These are phyloP conservation scores for Oryzias javanicus DNA, from an alignment of 2,113 vertebrate genomes.

Conservation along the genomic window DNA sequence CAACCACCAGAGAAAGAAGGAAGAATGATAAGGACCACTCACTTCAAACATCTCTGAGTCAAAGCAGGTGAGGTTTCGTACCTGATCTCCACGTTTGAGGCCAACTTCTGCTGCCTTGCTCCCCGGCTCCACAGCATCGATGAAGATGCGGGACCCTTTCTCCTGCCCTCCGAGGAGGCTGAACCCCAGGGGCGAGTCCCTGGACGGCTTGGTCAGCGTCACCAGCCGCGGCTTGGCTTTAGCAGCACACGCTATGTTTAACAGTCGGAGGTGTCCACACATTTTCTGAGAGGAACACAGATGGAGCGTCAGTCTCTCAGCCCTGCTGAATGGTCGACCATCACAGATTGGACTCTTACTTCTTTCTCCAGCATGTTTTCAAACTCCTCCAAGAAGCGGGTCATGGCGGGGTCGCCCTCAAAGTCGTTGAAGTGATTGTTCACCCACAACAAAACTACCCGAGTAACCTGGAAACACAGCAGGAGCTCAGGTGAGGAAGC, in stretches of 20 bases:
- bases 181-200: conserved; percentile 94
- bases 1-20: too few species aligned
- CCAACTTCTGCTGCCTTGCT: conserved; percentile 95
- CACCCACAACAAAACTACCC: conserved; percentile 99
- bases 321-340: background rate
- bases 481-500: background rate
- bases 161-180: conserved; percentile 93
- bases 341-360: conserved; percentile 69
- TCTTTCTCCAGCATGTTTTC: conserved; percentile 98
- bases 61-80: conserved; percentile 33
- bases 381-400: conserved; percentile 96
- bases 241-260: conserved; percentile 98
- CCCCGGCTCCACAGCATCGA: conserved; percentile 90
- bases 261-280: conserved; percentile 95
- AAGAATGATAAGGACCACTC: too few species aligned
- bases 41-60: background rate
- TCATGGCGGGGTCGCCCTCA: conserved; percentile 96
- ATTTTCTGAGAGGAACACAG: conserved; percentile 83
- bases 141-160: conserved; percentile 94
- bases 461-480: conserved; percentile 87
- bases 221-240: conserved; percentile 95
- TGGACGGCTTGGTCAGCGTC: conserved; percentile 92
- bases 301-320: fast-evolving
- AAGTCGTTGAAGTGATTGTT: conserved; percentile 99
- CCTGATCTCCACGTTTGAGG: conserved; percentile 97